Percentiles rank a stretch among this genome's conserved stretches.
phyloP scores from a whole-genome alignment of 2,113 vertebrate genomes.

The Pollachius pollachius region DNA sequence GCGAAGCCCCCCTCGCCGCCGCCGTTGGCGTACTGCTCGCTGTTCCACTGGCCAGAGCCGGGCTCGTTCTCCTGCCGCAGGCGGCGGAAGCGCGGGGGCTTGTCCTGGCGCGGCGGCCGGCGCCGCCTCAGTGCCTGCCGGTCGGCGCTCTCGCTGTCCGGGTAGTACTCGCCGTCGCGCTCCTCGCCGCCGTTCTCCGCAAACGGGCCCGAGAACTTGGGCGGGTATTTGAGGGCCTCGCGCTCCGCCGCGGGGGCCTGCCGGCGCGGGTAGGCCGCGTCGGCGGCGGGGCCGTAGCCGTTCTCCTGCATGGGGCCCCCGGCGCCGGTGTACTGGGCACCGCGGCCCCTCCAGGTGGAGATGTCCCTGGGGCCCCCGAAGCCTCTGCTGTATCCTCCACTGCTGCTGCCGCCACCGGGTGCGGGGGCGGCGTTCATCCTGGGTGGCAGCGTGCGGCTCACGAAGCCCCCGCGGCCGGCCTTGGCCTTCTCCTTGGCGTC shows the following conservation, averaged over 20 bases:
- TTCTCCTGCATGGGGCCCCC: constrained; percentile 80
- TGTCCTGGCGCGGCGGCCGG: constrained; percentile 93
- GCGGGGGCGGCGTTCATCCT: constrained; percentile 79
- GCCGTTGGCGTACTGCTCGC: constrained; percentile 80
- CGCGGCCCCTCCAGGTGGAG: constrained; percentile 83
- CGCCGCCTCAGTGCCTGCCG: constrained; percentile 85
- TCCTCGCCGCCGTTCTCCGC: constrained; percentile 82
- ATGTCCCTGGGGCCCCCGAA: constrained; percentile 80
- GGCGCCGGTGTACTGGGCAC: constrained; percentile 56
- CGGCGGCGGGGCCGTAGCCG: constrained; percentile 67
- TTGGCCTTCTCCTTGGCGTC: constrained; percentile 80
- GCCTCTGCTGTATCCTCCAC: constrained; percentile 74
- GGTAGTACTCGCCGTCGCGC: constrained; percentile 81
- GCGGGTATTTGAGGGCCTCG: constrained; percentile 78
- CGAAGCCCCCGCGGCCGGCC: constrained; percentile 75
- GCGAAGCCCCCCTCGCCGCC: constrained; percentile 68
- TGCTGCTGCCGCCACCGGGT: not conserved
- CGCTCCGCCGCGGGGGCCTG: constrained; percentile 68
- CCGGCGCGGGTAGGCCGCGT: constrained; percentile 74
- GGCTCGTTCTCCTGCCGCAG: constrained; percentile 86
- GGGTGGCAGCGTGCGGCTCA: constrained; percentile 86
- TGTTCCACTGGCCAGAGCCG: constrained; percentile 80
- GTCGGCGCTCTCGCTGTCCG: constrained; percentile 84
- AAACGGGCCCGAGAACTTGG: constrained; percentile 78
- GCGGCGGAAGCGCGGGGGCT: constrained; percentile 91